A percentile compares a stretch with the other conserved stretches of the same genome.
These are phyloP conservation scores for Linurgus olivaceus DNA, from an alignment of 2,797 vertebrate genomes.

Conservation along the genomic window DNA sequence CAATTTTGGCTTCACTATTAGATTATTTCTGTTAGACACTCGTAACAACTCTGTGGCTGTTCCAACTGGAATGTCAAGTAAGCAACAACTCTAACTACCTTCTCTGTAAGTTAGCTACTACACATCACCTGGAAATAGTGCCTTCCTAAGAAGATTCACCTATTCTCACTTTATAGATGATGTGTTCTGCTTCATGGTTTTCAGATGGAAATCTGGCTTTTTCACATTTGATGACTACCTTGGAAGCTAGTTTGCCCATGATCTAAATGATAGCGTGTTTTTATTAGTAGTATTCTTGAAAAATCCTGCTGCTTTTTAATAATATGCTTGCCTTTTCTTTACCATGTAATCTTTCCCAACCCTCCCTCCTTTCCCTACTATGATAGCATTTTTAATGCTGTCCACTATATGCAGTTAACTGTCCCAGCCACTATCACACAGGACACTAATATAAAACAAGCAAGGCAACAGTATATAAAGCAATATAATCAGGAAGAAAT, in stretches of 20 bases:
- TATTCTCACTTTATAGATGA: not conserved
- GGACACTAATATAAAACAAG: not conserved
- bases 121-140: not conserved
- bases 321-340: not conserved
- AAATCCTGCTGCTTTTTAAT: not conserved
- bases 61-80: not conserved
- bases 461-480: not conserved
- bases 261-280: not conserved
- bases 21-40: not conserved
- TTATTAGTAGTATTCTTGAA: not conserved
- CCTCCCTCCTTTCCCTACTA: not conserved
- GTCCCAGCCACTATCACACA: not conserved
- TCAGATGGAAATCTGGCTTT: not conserved
- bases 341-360: not conserved
- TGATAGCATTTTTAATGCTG: not conserved
- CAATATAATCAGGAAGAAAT: not conserved
- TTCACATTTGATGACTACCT: not conserved
- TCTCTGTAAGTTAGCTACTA: not conserved
- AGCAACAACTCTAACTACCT: not conserved
- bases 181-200: not conserved
- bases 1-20: not conserved
- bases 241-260: not conserved
- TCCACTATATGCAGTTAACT: not conserved
- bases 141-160: not conserved
- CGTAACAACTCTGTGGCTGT: not conserved